Evolutionary conservation across 2,113 vertebrate species (phyloP).

Genomic region (Paracanthobrama guichenoti): DNA sequence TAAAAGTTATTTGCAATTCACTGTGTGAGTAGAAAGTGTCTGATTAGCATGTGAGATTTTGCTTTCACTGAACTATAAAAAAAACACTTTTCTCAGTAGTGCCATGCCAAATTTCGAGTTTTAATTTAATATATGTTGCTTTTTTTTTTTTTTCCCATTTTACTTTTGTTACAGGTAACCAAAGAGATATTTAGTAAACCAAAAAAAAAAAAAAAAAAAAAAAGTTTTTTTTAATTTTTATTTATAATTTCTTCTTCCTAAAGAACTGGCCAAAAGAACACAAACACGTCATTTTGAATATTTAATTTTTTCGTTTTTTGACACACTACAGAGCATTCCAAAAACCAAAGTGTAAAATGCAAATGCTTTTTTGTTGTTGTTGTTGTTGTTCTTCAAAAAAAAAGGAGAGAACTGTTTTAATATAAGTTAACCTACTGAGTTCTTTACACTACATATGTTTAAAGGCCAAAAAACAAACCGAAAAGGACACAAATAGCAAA

Average conservation of each 20-base stretch:
- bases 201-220: constrained; percentile 67
- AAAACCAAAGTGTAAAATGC: constrained; percentile 78
- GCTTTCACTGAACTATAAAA: constrained; percentile 53
- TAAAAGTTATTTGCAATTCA: constrained; percentile 74
- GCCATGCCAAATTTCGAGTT: constrained; percentile 75
- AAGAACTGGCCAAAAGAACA: constrained; percentile 77
- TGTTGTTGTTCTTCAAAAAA: not conserved
- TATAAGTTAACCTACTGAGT: constrained; percentile 58
- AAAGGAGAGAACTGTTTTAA: constrained; percentile 56
- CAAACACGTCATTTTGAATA: constrained; percentile 46
- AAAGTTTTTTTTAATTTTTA: constrained; percentile 59
- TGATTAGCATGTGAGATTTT: constrained; percentile 73
- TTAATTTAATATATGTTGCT: constrained; percentile 53
- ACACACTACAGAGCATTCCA: constrained; percentile 76
- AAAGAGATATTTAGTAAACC: constrained; percentile 84
- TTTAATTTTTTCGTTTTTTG: constrained; percentile 60
- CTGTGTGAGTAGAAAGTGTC: constrained; percentile 76
- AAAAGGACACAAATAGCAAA: constrained; percentile 46
- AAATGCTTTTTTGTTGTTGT: constrained; percentile 67
- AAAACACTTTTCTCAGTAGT: constrained; percentile 69
- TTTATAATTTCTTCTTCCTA: constrained; percentile 54
- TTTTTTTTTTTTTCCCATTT: constrained; percentile 69
- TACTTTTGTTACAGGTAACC: constrained; percentile 84
- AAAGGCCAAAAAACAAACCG: constrained; percentile 66
- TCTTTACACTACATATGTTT: constrained; percentile 54